Percentiles rank a stretch among this genome's conserved stretches.
These are phyloP conservation scores for Bugula neritina DNA, from an alignment of 2,888 invertebrate genomes.

Conservation along the genomic window DNA sequence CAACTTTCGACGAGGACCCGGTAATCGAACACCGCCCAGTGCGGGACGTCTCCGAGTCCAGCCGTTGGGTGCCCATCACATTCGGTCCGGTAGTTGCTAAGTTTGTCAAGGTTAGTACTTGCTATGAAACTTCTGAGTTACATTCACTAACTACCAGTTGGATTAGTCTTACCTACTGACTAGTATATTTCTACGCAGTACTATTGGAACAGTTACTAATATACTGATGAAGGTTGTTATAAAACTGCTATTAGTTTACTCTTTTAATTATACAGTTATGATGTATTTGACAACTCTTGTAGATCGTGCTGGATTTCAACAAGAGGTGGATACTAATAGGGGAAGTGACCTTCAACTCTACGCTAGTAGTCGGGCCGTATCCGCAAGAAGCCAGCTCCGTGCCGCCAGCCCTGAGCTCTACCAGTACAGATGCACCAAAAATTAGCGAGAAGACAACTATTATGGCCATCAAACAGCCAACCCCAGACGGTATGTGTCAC, in stretches of 20 bases:
- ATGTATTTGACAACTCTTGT: no score
- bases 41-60: slow-evolving; percentile 72
- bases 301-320: slow-evolving; percentile 68
- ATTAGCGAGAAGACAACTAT: no score
- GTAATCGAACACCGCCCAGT: slow-evolving; percentile 60
- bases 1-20: slow-evolving; percentile 70
- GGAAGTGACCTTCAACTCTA: slow-evolving; percentile 78
- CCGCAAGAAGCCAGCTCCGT: neutral
- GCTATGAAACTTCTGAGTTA: neutral
- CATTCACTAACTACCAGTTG: no score
- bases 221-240: no score
- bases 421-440: no score
- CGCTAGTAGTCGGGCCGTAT: neutral
- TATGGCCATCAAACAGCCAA: no score
- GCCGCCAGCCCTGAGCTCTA: neutral
- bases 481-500: no score
- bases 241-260: no score
- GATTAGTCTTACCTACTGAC: no score
- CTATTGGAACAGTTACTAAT: no score
- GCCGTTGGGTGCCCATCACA: slow-evolving; percentile 74
- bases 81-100: slow-evolving; percentile 74
- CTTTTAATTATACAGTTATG: no score
- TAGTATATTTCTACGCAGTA: no score
- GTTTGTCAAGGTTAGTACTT: slow-evolving; percentile 61
- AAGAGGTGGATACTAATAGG: slow-evolving; percentile 82